Base-by-base conservation (phyloP, 2,797 vertebrate genomes). In the Gastrophryne carolinensis region DNA sequence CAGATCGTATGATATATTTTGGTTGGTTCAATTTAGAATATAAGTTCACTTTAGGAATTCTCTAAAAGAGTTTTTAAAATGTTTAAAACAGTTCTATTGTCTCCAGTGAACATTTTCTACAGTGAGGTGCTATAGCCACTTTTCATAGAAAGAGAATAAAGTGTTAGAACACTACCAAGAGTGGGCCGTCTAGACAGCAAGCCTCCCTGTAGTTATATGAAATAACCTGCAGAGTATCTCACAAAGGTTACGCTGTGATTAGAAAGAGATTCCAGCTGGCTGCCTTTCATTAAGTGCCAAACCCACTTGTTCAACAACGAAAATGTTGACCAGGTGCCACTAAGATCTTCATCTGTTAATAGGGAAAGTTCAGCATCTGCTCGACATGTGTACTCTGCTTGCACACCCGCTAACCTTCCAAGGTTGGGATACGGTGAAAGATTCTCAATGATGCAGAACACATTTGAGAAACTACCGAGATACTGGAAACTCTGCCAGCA, bases 381-480 rank as follows among this genome's bases (percentile, higher is more conserved):
- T 34, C 7, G 11, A 32, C 65, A 68, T 68, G 32, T 39, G 65
- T 68, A 54, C 32, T 68, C 27, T 68, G 47, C 44, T 8, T 32
- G 50, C 19, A 34, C 35, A 17, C 21, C n/a, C 19, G 35, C 32
- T 35, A 49, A 67, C 34, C 39, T 35, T 27, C n/a, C 3, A 2
- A 50, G 65, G 50, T 54, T 39, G 39, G 13, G 29, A 17, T 19
- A 27, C 53, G 65, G 65, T 68, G 65, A 68, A 5, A 3, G 21
- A 34, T 13, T 68, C 30, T 34, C 65, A 54, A 37, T 68, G 39
- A 68, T 23, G 15, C 4, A 27, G 3, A 68, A 68, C 19, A 29
- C 4, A 12, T 12, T 26, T 7, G n/a, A n/a, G n/a, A 44, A 8
- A 17, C 5, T 19, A 9, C 3, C 19, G n/a, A 19, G 15, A 44